Percentiles rank a stretch among this genome's conserved stretches.
phyloP scores from a whole-genome alignment of 2,113 vertebrate genomes.

The Python bivittatus region DNA sequence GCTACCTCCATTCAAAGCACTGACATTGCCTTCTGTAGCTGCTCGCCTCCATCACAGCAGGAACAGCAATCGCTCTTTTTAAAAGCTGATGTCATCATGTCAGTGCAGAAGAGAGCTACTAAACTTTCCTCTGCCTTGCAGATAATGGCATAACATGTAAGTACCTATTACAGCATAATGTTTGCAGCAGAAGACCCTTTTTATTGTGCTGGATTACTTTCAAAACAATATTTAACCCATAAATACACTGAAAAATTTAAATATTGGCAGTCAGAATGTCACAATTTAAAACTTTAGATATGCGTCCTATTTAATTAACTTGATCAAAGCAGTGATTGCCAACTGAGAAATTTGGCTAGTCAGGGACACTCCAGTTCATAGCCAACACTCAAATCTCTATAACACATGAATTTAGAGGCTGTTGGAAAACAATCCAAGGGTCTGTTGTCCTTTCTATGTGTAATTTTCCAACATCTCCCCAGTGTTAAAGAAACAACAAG shows the following conservation, averaged over 20 bases:
- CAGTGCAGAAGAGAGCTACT: background rate
- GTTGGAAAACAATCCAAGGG: background rate
- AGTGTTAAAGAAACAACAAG: background rate
- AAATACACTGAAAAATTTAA: background rate
- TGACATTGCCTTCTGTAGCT: background rate
- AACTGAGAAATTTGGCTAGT: background rate
- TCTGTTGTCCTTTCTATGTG: background rate
- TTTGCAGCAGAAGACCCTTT: background rate
- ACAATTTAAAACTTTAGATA: background rate
- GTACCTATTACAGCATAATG: background rate
- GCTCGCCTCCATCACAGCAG: background rate
- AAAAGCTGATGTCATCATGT: rapidly evolving
- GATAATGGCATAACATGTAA: background rate
- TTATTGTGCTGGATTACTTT: background rate
- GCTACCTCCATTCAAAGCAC: background rate
- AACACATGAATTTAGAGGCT: background rate
- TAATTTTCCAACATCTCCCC: background rate
- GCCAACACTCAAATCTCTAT: background rate
- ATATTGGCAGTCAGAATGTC: background rate
- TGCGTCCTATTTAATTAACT: background rate
- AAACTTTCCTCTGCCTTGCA: background rate
- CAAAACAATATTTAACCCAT: background rate
- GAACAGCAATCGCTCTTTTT: slow-evolving; percentile 27
- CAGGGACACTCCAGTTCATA: background rate
- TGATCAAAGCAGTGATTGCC: background rate